Evolutionary conservation across 2,888 invertebrate genomes (phyloP).

Genomic region (Aphidius colemani): DNA sequence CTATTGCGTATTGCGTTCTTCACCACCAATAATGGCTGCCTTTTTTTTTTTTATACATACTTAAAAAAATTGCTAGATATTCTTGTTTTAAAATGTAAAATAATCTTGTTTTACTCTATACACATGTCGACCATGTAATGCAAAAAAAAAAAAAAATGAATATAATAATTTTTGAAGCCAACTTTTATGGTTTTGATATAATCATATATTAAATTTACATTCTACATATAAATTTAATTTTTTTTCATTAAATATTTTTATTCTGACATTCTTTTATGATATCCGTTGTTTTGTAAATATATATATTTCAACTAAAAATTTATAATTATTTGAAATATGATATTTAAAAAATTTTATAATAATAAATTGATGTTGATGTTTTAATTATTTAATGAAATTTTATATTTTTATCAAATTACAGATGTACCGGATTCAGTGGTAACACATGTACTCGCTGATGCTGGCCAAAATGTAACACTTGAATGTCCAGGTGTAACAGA

Average conservation of each 20-base stretch:
- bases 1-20: slow-evolving; percentile 36
- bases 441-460: slow-evolving; percentile 67
- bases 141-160: slow-evolving; percentile 4
- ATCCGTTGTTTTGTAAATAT: slow-evolving; percentile 9
- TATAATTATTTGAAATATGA: slow-evolving; percentile 36
- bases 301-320: slow-evolving; percentile 10
- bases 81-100: too few species aligned
- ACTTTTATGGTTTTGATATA: too few species aligned
- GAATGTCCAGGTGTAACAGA: slow-evolving; percentile 73
- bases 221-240: too few species aligned
- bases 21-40: slow-evolving; percentile 39
- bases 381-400: slow-evolving; percentile 37
- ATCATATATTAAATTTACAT: too few species aligned
- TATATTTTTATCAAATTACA: slow-evolving; percentile 56
- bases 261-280: neutral
- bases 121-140: too few species aligned
- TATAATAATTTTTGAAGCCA: neutral
- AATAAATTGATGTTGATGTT: slow-evolving; percentile 20
- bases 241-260: too few species aligned
- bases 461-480: slow-evolving; percentile 70
- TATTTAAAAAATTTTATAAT: slow-evolving; percentile 35
- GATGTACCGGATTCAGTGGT: slow-evolving; percentile 67
- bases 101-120: too few species aligned
- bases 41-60: neutral
- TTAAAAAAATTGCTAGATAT: too few species aligned